These are phyloP conservation scores for Synaphobranchus kaupii DNA, from an alignment of 2,797 vertebrate genomes.

Conservation along the genomic window DNA sequence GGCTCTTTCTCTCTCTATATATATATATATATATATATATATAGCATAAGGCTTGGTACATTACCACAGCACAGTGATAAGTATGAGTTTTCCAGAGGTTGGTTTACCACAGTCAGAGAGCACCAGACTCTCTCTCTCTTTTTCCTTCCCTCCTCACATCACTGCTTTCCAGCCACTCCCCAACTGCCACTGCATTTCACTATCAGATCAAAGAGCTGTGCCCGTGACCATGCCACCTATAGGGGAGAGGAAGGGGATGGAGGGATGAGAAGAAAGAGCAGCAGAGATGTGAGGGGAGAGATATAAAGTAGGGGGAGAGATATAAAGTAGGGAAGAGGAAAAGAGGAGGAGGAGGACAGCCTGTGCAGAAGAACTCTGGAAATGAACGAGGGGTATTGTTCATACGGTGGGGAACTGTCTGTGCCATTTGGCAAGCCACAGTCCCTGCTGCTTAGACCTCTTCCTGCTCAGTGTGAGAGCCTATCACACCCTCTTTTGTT, in stretches of 20 bases:
- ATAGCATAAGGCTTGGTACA: background rate
- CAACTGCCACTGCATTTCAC: slow-evolving; percentile 17
- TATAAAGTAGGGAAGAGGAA: background rate
- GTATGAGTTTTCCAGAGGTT: background rate
- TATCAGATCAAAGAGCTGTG: slow-evolving; percentile 21
- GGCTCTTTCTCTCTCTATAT: slow-evolving; percentile 3
- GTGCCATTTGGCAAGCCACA: slow-evolving; percentile 24
- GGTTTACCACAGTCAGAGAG: background rate
- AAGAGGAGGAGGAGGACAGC: background rate
- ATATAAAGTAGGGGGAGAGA: background rate
- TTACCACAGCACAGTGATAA: slow-evolving; percentile 9
- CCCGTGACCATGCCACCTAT: background rate
- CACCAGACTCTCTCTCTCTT: background rate
- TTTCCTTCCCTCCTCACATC: background rate
- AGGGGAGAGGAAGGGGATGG: background rate
- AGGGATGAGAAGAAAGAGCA: background rate
- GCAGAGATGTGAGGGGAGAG: background rate
- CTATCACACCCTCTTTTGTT: slow-evolving; percentile 38
- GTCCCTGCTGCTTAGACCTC: background rate
- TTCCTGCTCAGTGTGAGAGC: slow-evolving; percentile 6
- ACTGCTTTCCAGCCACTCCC: slow-evolving; percentile 6
- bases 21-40: background rate
- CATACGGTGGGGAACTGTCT: background rate
- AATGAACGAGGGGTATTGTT: background rate
- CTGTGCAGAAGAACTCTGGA: background rate